Conservation (phyloP, 1,140 invertebrate species). For the Ruditapes philippinarum region DNA sequence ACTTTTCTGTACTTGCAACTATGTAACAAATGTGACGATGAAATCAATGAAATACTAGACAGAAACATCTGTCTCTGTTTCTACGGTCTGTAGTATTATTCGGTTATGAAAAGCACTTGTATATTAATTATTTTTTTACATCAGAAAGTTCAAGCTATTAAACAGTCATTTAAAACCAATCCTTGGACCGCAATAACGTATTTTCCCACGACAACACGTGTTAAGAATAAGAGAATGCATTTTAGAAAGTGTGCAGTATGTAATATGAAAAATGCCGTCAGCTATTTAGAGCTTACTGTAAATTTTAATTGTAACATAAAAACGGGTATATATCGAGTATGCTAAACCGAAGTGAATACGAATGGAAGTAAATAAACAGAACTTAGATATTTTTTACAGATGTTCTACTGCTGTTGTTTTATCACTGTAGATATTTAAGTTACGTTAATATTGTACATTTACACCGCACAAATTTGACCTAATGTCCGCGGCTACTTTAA, state of each 20-base stretch:
- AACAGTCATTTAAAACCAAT: not conserved
- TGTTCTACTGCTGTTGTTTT: too few relatives aligned
- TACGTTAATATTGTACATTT: too few relatives aligned
- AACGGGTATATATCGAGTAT: too few relatives aligned
- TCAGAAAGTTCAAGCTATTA: not conserved
- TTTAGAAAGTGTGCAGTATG: too few relatives aligned
- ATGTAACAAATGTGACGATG: not conserved
- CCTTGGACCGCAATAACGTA: not conserved
- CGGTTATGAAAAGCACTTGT: not conserved
- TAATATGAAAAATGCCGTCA: too few relatives aligned
- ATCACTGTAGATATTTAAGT: too few relatives aligned
- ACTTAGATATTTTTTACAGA: too few relatives aligned
- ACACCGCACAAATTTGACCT: not conserved
- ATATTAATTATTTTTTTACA: not conserved
- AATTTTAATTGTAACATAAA: too few relatives aligned
- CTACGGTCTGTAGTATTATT: not conserved
- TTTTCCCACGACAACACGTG: not conserved
- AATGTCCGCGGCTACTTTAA: not conserved
- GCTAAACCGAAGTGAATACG: too few relatives aligned
- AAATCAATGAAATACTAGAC: not conserved
- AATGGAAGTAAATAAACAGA: too few relatives aligned
- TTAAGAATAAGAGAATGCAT: too few relatives aligned
- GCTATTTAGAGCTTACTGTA: too few relatives aligned
- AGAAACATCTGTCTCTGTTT: not conserved
- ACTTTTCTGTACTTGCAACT: not conserved